These are phyloP conservation scores for Caenorhabditis plicata DNA, from an alignment of 2,888 invertebrate genomes.

Conservation along the genomic window DNA sequence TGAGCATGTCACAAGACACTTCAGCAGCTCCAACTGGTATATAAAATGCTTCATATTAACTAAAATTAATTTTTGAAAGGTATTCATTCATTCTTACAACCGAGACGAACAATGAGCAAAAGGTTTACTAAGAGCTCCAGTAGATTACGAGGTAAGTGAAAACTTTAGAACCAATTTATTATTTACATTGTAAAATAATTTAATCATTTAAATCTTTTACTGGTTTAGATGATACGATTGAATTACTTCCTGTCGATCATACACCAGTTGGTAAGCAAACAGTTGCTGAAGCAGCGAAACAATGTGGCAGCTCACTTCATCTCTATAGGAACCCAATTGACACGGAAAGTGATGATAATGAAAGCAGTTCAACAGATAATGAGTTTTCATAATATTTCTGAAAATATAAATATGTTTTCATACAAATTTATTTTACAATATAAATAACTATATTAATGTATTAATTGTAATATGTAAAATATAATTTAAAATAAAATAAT, in stretches of 20 bases:
- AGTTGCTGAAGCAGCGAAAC: constrained; percentile 59
- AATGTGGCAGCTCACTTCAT: constrained; percentile 43
- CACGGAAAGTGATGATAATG: constrained; percentile 47
- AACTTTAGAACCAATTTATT: not conserved
- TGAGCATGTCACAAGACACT: constrained; percentile 51
- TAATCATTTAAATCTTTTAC: not conserved
- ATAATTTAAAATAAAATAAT: too few relatives aligned
- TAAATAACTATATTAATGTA: constrained; percentile 4
- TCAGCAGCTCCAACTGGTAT: constrained; percentile 2
- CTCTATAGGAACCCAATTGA: constrained; percentile 55
- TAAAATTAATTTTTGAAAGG: constrained; percentile 13
- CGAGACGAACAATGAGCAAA: constrained; percentile 35
- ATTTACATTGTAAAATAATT: not conserved
- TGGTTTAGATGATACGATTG: constrained; percentile 40
- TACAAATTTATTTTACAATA: not conserved
- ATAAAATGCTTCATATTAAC: not conserved
- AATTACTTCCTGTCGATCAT: constrained; percentile 32
- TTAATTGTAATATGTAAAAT: too few relatives aligned
- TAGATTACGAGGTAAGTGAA: constrained; percentile 34
- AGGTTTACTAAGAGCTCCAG: constrained; percentile 46
- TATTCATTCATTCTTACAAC: constrained; percentile 47
- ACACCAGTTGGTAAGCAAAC: constrained; percentile 64
- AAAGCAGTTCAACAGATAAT: constrained; percentile 19
- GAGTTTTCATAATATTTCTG: not conserved
- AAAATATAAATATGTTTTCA: not conserved